These are phyloP conservation scores for Antheraea mylitta DNA, from an alignment of 1,140 invertebrate species.

Conservation along the genomic window DNA sequence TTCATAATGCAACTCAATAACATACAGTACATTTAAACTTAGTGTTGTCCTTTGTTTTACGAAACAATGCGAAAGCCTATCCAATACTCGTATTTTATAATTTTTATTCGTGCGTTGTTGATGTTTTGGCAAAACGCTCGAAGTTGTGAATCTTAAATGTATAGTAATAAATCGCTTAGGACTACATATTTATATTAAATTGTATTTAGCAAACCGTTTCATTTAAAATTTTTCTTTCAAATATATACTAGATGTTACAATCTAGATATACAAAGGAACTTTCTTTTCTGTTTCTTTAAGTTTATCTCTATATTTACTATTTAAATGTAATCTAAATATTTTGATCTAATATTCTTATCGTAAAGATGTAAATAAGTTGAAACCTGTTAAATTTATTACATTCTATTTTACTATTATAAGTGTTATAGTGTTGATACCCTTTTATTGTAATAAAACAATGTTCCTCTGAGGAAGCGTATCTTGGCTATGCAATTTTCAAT, in stretches of 20 bases:
- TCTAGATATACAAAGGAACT: no score
- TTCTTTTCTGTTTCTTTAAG: not conserved
- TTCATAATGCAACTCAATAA: not conserved
- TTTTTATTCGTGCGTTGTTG: not conserved
- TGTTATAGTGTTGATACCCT: constrained; percentile 71
- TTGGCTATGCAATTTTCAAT: not conserved
- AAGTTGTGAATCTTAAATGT: not conserved
- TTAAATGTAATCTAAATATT: constrained; percentile 22
- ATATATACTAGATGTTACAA: no score
- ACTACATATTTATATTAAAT: constrained; percentile 4
- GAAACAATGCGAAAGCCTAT: not conserved
- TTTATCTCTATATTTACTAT: not conserved
- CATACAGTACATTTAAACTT: not conserved
- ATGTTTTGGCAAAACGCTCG: not conserved
- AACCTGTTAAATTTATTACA: constrained; percentile 77
- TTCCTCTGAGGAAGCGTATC: constrained; percentile 60
- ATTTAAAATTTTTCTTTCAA: no score
- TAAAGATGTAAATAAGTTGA: constrained; percentile 72
- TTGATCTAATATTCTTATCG: constrained; percentile 30
- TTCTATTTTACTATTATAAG: constrained; percentile 76
- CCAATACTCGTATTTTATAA: not conserved
- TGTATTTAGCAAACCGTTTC: constrained; percentile 14
- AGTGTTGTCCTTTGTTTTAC: not conserved
- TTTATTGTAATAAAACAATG: constrained; percentile 56
- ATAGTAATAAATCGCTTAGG: not conserved